Conservation (phyloP, 2,888 invertebrate species). For the Micropterix aruncella region DNA sequence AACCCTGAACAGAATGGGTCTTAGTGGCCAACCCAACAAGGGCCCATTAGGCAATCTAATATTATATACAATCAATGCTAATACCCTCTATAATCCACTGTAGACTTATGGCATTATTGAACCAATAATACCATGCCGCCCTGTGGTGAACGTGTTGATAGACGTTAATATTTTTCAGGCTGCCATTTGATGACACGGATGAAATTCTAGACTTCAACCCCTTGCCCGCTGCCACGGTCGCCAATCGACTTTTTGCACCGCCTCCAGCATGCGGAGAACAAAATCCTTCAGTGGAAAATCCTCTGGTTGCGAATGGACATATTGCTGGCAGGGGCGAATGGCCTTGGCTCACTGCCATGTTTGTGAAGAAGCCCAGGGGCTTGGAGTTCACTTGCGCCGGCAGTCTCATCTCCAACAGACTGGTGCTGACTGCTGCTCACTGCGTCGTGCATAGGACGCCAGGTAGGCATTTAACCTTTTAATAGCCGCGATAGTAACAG, state of each 20-base stretch:
- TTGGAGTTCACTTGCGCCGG: slow-evolving; percentile 31
- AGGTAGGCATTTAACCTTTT: too few relatives aligned
- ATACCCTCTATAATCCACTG: too few relatives aligned
- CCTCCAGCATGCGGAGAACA: slow-evolving; percentile 10
- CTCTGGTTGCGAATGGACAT: slow-evolving; percentile 24
- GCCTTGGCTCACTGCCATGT: slow-evolving; percentile 58
- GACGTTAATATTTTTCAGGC: too few relatives aligned
- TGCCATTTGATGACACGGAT: neutral
- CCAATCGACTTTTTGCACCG: neutral
- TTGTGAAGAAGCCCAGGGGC: slow-evolving; percentile 31
- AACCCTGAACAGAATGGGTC: too few relatives aligned
- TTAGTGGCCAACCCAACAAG: too few relatives aligned
- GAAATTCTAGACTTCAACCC: neutral
- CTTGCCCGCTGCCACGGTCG: neutral
- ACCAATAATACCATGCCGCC: too few relatives aligned
- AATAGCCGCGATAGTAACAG: too few relatives aligned
- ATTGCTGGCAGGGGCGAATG: slow-evolving; percentile 38
- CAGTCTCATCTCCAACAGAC: slow-evolving; percentile 26
- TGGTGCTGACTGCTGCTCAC: slow-evolving; percentile 25
- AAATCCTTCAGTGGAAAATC: slow-evolving; percentile 1
- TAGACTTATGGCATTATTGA: too few relatives aligned
- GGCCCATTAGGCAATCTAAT: too few relatives aligned
- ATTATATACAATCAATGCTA: too few relatives aligned
- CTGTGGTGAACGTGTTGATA: too few relatives aligned
- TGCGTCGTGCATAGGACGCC: neutral